Evolutionary conservation across 2,888 invertebrate genomes (phyloP).

Genomic region (Eugnorisma glareosa): DNA sequence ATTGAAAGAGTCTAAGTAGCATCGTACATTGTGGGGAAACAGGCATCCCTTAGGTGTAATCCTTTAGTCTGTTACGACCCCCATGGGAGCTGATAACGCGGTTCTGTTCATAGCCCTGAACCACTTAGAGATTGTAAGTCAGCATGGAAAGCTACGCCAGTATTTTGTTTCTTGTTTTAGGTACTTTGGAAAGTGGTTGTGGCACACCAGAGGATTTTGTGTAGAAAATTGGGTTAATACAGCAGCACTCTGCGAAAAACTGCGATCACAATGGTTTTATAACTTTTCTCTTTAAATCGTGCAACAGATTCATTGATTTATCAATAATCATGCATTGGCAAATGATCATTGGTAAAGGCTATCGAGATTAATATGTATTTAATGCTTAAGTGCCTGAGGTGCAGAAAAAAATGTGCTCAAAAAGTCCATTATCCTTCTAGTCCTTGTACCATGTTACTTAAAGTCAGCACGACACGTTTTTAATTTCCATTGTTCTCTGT

Average conservation of each 20-base stretch:
- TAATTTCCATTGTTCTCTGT: not conserved
- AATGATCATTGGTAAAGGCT: not conserved
- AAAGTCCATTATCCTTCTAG: not conserved
- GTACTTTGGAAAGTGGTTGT: not conserved
- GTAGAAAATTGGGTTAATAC: not conserved
- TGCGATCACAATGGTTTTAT: not conserved
- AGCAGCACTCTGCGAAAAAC: not conserved
- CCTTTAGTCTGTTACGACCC: conserved; percentile 52
- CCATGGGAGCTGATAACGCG: conserved; percentile 55
- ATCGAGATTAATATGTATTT: not conserved
- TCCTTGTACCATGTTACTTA: not conserved
- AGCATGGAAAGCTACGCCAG: conserved; percentile 26
- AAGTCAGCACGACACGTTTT: not conserved
- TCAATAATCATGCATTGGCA: not conserved
- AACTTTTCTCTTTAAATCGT: not conserved
- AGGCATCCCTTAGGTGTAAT: conserved; percentile 47
- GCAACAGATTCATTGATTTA: not conserved
- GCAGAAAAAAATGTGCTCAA: not conserved
- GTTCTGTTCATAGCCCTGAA: conserved; percentile 50
- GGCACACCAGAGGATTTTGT: conserved; percentile 1
- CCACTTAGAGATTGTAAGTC: conserved; percentile 51
- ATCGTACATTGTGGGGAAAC: conserved; percentile 28
- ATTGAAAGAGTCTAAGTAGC: conserved; percentile 44
- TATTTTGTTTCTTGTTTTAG: conserved; percentile 28
- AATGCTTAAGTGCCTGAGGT: too few species aligned